A percentile compares a stretch with the other conserved stretches of the same genome.
Evolutionary conservation across 2,113 vertebrate species (phyloP).

Genomic region (Alligator mississippiensis): DNA sequence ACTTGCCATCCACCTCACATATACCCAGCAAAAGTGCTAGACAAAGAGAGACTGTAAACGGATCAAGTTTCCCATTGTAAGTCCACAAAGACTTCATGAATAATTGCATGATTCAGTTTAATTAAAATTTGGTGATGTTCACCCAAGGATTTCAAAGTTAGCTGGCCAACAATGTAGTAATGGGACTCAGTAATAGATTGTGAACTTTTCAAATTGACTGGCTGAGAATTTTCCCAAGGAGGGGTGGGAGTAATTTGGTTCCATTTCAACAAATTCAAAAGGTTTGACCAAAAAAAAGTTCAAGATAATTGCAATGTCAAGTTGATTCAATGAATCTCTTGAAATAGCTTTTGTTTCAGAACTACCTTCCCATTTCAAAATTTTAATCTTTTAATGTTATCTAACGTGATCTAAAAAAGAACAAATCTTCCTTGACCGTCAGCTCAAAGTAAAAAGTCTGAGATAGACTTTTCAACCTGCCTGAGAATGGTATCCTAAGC

Average conservation of each 20-base stretch:
- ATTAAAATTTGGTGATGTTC: constrained; percentile 8
- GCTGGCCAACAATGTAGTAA: not conserved
- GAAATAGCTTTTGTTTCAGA: no score
- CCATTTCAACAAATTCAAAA: no score
- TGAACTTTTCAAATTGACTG: not conserved
- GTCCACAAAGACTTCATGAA: not conserved
- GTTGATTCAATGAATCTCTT: no score
- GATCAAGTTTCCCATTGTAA: constrained; percentile 13
- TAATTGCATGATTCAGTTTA: not conserved
- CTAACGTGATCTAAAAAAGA: no score
- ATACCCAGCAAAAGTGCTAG: not conserved
- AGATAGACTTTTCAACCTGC: not conserved
- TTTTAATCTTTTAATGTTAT: no score
- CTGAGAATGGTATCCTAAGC: not conserved
- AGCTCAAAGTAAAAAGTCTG: no score
- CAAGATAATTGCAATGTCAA: no score
- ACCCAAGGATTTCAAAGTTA: constrained; percentile 4
- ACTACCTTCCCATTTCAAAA: no score
- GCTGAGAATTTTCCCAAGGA: not conserved
- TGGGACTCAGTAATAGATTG: not conserved
- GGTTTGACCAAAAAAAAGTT: no score
- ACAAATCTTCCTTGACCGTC: no score
- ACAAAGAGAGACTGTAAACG: not conserved
- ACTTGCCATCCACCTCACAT: not conserved
- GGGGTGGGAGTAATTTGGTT: no score